These are phyloP conservation scores for Tanypteryx hageni DNA, from an alignment of 2,888 invertebrate genomes.

Conservation along the genomic window DNA sequence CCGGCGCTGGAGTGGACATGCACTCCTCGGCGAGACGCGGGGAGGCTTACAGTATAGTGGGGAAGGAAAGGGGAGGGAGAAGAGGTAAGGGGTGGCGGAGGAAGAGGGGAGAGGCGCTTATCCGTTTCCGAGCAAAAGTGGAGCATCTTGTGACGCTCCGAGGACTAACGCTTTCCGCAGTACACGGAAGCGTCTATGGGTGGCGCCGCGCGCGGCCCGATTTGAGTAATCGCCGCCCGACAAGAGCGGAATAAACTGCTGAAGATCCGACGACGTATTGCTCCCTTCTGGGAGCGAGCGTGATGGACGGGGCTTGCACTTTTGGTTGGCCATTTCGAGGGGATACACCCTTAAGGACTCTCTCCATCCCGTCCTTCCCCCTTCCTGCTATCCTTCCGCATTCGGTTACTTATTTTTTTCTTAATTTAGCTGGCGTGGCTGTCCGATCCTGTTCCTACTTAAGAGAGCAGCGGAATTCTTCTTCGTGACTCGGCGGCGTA, in stretches of 20 bases:
- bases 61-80: not conserved
- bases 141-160: slow-evolving; percentile 38
- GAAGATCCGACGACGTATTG: slow-evolving; percentile 34
- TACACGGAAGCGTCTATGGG: slow-evolving; percentile 19
- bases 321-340: slow-evolving; percentile 2
- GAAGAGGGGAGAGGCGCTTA: not conserved
- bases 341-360: not conserved
- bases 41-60: not conserved
- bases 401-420: not conserved
- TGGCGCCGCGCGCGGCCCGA: not conserved
- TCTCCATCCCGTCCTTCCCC: not conserved
- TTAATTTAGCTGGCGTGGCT: not conserved
- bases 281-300: not conserved
- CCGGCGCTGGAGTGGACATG: not conserved
- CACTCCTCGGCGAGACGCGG: not conserved
- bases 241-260: slow-evolving; percentile 1
- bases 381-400: not conserved
- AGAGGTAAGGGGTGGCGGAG: not conserved
- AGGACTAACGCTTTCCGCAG: slow-evolving; percentile 48
- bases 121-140: slow-evolving; percentile 38
- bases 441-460: not conserved
- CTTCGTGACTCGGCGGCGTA: not conserved
- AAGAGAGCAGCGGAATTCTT: slow-evolving; percentile 13
- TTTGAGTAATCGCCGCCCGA: slow-evolving; percentile 41
- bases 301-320: slow-evolving; percentile 18